Evolutionary conservation across 2,113 vertebrate species (phyloP).

Genomic region (Willisornis vidua): DNA sequence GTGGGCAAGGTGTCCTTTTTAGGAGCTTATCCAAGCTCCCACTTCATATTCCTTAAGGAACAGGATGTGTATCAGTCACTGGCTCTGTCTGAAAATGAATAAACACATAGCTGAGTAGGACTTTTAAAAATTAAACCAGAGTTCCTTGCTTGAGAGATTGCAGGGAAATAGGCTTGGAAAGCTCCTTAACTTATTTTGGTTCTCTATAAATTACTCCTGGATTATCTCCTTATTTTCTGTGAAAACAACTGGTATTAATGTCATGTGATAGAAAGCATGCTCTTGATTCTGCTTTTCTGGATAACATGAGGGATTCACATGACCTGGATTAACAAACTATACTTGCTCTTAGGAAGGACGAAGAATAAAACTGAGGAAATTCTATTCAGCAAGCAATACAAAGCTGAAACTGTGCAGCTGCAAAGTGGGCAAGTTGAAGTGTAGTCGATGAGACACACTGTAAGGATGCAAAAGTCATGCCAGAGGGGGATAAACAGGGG

Average conservation of each 20-base stretch:
- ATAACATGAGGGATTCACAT: neutral
- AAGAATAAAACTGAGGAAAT: neutral
- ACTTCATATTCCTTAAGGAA: neutral
- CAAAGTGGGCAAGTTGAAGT: neutral
- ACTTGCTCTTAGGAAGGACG: neutral
- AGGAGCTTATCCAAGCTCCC: neutral
- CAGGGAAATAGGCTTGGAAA: neutral
- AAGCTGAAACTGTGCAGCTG: neutral
- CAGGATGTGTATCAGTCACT: neutral
- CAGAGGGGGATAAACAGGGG: neutral
- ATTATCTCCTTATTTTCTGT: neutral
- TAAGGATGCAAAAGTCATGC: neutral
- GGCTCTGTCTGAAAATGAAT: neutral
- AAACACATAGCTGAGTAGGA: neutral
- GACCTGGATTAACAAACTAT: neutral
- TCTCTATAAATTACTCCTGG: neutral
- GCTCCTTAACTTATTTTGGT: neutral
- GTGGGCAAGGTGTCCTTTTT: neutral
- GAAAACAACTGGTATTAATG: neutral
- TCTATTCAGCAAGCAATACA: neutral
- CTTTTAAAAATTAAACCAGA: neutral
- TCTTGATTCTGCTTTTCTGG: neutral
- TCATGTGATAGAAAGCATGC: neutral
- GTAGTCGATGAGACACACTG: neutral
- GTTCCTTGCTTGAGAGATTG: neutral